Percentiles rank a stretch among this genome's conserved stretches.
These are phyloP conservation scores for Pseudonaja textilis DNA, from an alignment of 2,113 vertebrate species.

Conservation along the genomic window DNA sequence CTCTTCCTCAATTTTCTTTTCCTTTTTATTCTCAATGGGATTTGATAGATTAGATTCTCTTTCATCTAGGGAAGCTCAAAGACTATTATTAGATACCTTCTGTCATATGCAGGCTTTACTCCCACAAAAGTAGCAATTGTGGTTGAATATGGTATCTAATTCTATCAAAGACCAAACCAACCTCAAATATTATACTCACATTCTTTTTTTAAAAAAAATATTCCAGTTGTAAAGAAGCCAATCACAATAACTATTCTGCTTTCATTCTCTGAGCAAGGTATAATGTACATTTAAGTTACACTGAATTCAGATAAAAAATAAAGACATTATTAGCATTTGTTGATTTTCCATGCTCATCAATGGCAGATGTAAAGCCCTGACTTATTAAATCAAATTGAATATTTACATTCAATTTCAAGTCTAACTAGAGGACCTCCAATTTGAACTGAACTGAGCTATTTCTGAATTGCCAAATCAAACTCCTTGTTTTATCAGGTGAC, in stretches of 20 bases:
- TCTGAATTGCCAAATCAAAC: neutral
- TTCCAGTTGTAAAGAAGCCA: neutral
- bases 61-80: neutral
- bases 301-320: neutral
- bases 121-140: neutral
- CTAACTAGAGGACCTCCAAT: neutral
- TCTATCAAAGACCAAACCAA: neutral
- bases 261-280: neutral
- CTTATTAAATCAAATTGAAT: neutral
- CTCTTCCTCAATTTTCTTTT: neutral
- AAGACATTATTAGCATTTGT: neutral
- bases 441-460: neutral
- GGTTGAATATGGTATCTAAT: neutral
- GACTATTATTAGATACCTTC: neutral
- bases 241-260: neutral
- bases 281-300: neutral
- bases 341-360: neutral
- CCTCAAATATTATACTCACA: neutral
- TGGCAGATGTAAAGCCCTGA: neutral
- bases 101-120: neutral
- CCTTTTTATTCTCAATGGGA: neutral
- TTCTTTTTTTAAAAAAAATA: neutral
- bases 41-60: neutral
- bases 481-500: neutral
- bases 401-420: neutral